These are phyloP conservation scores for Leptobrachium leishanense DNA, from an alignment of 2,113 vertebrate genomes.

Conservation along the genomic window DNA sequence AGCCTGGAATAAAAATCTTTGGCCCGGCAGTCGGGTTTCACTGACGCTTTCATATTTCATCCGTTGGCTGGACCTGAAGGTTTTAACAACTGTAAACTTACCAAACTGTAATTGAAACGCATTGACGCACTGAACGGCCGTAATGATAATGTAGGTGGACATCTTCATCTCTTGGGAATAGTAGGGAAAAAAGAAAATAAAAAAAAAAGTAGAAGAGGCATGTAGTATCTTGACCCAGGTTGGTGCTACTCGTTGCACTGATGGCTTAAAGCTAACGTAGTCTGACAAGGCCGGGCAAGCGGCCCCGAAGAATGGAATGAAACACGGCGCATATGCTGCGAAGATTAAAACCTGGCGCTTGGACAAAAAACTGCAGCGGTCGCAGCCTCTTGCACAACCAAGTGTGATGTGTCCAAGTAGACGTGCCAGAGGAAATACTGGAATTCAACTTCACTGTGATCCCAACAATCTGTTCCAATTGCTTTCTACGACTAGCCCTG, in stretches of 20 bases:
- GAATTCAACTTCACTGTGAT: slow-evolving; percentile 30
- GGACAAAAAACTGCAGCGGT: slow-evolving; percentile 33
- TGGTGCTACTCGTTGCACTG: not conserved
- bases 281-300: slow-evolving; percentile 39
- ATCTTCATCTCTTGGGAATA: slow-evolving; percentile 34
- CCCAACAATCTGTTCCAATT: slow-evolving; percentile 21
- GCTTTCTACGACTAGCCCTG: slow-evolving; percentile 20
- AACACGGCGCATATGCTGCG: slow-evolving; percentile 13
- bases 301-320: slow-evolving; percentile 16
- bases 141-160: slow-evolving; percentile 1
- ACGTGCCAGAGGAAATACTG: slow-evolving; percentile 35
- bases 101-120: slow-evolving; percentile 49
- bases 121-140: slow-evolving; percentile 4
- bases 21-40: slow-evolving; percentile 38
- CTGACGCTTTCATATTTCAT: slow-evolving; percentile 39
- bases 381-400: slow-evolving; percentile 40
- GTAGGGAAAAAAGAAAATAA: slow-evolving; percentile 25
- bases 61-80: slow-evolving; percentile 41
- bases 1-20: slow-evolving; percentile 46
- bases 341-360: slow-evolving; percentile 20
- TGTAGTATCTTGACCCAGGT: not conserved
- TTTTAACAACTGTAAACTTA: slow-evolving; percentile 48
- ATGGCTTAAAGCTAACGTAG: slow-evolving; percentile 28
- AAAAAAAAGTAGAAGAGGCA: not conserved
- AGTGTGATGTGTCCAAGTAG: slow-evolving; percentile 27